These are phyloP conservation scores for Apoda limacodes DNA, from an alignment of 2,888 invertebrate genomes.

Conservation along the genomic window DNA sequence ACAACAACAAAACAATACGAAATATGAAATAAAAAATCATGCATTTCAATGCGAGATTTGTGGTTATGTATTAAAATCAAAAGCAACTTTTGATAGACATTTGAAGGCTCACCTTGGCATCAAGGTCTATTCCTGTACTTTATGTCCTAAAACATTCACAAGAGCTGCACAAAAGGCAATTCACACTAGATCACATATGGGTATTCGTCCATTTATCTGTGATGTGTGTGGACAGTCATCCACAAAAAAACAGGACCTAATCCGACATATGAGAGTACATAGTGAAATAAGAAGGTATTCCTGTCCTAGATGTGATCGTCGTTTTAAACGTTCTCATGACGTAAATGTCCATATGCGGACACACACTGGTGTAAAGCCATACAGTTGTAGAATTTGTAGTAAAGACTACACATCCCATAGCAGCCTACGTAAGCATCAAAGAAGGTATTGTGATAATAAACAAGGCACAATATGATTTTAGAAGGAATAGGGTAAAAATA, in stretches of 20 bases:
- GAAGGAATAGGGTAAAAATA: too few relatives aligned
- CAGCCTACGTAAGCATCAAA: conserved; percentile 28
- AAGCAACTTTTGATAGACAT: conserved; percentile 29
- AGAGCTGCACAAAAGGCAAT: conserved; percentile 49
- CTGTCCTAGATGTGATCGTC: conserved; percentile 26
- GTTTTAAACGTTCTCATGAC: conserved; percentile 29
- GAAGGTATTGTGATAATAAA: conserved; percentile 18
- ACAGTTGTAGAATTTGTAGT: conserved; percentile 24
- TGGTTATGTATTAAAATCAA: conserved; percentile 24
- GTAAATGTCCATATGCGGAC: conserved; percentile 27
- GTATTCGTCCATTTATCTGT: conserved; percentile 59
- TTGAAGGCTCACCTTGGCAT: conserved; percentile 37
- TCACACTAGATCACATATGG: conserved; percentile 61
- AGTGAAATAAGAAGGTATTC: conserved; percentile 27
- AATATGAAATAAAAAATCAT: conserved; percentile 1
- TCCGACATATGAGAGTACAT: conserved; percentile 29
- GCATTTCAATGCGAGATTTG: conserved; percentile 25
- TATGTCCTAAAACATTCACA: conserved; percentile 41
- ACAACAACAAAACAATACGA: conserved; percentile 1
- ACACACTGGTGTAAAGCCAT: conserved; percentile 28
- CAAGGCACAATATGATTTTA: too few relatives aligned
- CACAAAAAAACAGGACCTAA: conserved; percentile 28
- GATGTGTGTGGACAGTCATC: conserved; percentile 45
- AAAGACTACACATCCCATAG: conserved; percentile 29
- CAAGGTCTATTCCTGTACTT: conserved; percentile 36